A percentile compares a stretch with the other conserved stretches of the same genome.
phyloP scores from a whole-genome alignment of 2,113 vertebrate genomes.

The Crypturellus undulatus region DNA sequence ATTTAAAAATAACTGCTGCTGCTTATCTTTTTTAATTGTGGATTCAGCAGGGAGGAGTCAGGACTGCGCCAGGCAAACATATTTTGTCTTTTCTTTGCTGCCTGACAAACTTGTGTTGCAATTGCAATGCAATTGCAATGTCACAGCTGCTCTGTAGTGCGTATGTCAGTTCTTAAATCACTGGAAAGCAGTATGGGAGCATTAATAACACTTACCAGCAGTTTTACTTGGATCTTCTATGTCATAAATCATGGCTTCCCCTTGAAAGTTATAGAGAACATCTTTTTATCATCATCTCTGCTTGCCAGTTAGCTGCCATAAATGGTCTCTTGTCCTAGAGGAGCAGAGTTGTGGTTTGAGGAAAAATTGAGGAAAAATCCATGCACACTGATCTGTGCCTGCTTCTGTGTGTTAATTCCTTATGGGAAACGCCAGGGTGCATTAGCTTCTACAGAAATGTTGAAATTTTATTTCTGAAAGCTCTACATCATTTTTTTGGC shows the following conservation, averaged over 20 bases:
- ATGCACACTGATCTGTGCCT: not conserved
- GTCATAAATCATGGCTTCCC: not conserved
- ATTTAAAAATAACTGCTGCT: not conserved
- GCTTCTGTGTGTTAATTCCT: not conserved
- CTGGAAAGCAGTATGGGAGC: not conserved
- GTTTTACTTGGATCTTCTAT: not conserved
- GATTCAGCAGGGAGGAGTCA: not conserved
- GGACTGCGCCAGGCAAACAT: not conserved
- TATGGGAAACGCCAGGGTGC: not conserved
- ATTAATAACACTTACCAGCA: not conserved
- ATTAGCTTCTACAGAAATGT: not conserved
- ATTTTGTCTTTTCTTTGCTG: not conserved
- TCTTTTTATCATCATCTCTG: not conserved
- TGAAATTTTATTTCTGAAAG: not conserved
- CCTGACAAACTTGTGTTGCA: not conserved
- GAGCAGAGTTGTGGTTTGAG: not conserved
- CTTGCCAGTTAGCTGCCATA: slow-evolving; percentile 15
- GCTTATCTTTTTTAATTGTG: not conserved
- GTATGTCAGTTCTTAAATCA: not conserved
- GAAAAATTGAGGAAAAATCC: not conserved
- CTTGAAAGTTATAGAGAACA: not conserved
- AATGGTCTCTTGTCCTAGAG: not conserved
- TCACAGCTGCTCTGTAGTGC: not conserved
- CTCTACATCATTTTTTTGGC: not conserved
- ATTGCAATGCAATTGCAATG: not conserved